These are phyloP conservation scores for Nicator chloris DNA, from an alignment of 2,113 vertebrate species.

Conservation along the genomic window DNA sequence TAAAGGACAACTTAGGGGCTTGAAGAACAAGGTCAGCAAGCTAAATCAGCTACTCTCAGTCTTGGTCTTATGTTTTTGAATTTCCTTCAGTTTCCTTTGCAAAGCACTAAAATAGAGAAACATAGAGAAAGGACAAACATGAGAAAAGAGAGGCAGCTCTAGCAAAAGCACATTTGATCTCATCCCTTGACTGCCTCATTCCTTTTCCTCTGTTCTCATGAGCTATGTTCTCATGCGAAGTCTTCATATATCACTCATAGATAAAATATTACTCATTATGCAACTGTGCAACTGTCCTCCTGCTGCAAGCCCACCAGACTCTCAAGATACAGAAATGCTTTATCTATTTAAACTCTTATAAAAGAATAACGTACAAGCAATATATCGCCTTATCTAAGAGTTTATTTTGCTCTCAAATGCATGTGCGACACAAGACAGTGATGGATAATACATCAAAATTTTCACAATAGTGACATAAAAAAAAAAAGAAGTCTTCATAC, in stretches of 20 bases:
- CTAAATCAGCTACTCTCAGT: not conserved
- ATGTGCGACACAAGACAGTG: not conserved
- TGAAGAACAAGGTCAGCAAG: not conserved
- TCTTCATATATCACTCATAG: not conserved
- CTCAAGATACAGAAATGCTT: not conserved
- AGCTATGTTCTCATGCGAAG: too few relatives aligned
- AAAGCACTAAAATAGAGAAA: not conserved
- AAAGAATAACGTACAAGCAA: not conserved
- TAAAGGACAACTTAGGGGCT: not conserved
- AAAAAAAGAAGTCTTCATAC: not conserved
- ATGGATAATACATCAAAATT: not conserved
- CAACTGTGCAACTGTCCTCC: not conserved
- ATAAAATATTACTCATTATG: not conserved
- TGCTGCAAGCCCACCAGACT: not conserved
- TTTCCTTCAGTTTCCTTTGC: not conserved
- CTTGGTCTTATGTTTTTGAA: not conserved
- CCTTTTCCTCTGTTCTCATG: not conserved
- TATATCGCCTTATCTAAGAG: not conserved
- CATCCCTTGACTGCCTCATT: not conserved
- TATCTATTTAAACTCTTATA: not conserved
- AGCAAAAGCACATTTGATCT: not conserved
- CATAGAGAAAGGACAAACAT: not conserved
- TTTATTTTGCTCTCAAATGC: not conserved
- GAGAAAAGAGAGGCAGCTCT: not conserved
- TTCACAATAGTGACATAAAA: not conserved